These are phyloP conservation scores for Megatriorchis doriae DNA, from an alignment of 2,113 vertebrate genomes.

Conservation along the genomic window DNA sequence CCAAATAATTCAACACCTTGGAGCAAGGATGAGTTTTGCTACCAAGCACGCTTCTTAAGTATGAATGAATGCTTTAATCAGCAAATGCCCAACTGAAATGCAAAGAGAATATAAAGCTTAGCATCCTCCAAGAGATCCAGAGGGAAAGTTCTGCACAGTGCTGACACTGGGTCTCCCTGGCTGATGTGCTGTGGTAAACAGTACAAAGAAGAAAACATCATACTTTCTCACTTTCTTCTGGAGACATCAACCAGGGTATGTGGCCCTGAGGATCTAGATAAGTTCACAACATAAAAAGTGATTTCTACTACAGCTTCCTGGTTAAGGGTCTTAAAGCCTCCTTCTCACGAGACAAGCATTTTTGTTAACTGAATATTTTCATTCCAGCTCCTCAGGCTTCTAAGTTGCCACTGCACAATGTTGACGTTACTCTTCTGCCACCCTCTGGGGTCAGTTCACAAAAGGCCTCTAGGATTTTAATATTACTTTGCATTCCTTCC, in stretches of 20 bases:
- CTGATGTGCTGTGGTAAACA: not conserved
- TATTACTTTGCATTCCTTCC: too few species aligned
- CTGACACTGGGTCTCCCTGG: not conserved
- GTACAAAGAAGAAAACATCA: not conserved
- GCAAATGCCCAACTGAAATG: not conserved
- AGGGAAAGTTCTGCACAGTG: not conserved
- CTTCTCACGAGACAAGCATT: not conserved
- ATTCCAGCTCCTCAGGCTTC: not conserved
- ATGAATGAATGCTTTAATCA: not conserved
- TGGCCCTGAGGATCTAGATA: not conserved
- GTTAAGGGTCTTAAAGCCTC: not conserved
- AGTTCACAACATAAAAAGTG: not conserved
- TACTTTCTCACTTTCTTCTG: not conserved
- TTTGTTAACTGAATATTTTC: not conserved
- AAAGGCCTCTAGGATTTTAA: too few species aligned
- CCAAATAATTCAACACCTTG: not conserved
- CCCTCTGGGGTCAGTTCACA: too few species aligned
- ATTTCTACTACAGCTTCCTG: not conserved
- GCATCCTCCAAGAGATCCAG: not conserved
- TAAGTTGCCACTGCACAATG: not conserved
- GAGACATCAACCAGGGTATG: not conserved
- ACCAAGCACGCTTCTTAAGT: not conserved
- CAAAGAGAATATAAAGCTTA: not conserved
- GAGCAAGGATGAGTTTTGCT: not conserved
- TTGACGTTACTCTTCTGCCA: not conserved